Evolutionary conservation across 2,888 invertebrate species (phyloP).

Genomic region (Agriopis aurantiaria): DNA sequence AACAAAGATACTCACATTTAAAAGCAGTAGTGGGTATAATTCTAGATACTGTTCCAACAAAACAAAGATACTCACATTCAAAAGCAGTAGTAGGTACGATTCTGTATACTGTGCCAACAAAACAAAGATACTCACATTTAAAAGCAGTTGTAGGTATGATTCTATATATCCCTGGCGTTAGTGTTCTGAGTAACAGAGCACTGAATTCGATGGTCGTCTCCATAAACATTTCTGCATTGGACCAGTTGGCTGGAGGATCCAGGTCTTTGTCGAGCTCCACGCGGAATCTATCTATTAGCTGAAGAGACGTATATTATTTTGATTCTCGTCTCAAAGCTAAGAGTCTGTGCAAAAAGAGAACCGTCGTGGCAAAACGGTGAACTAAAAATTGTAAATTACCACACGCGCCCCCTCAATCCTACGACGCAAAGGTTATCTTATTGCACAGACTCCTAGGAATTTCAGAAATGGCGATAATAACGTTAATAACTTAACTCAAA

Average conservation of each 20-base stretch:
- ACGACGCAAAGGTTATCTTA: too few relatives aligned
- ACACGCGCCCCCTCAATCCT: too few relatives aligned
- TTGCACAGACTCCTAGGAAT: too few relatives aligned
- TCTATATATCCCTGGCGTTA: constrained; percentile 57
- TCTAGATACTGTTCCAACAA: too few relatives aligned
- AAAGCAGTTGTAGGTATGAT: constrained; percentile 61
- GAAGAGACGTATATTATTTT: constrained; percentile 25
- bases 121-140: constrained; percentile 56
- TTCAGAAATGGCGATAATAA: too few relatives aligned
- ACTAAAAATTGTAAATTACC: too few relatives aligned
- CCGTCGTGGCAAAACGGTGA: too few relatives aligned
- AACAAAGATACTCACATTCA: constrained; percentile 56
- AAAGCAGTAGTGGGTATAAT: too few relatives aligned
- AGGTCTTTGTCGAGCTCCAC: constrained; percentile 53
- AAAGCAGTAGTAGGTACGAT: constrained; percentile 61
- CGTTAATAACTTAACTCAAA: background rate
- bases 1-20: too few relatives aligned
- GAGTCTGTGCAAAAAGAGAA: too few relatives aligned
- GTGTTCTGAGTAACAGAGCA: constrained; percentile 60
- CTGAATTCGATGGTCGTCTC: constrained; percentile 67
- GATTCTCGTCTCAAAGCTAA: too few relatives aligned
- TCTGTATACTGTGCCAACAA: constrained; percentile 45
- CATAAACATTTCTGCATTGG: constrained; percentile 63
- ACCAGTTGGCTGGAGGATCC: constrained; percentile 62
- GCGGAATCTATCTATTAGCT: constrained; percentile 66